Conservation (phyloP, 2,797 vertebrate species). For the Champsocephalus esox region DNA sequence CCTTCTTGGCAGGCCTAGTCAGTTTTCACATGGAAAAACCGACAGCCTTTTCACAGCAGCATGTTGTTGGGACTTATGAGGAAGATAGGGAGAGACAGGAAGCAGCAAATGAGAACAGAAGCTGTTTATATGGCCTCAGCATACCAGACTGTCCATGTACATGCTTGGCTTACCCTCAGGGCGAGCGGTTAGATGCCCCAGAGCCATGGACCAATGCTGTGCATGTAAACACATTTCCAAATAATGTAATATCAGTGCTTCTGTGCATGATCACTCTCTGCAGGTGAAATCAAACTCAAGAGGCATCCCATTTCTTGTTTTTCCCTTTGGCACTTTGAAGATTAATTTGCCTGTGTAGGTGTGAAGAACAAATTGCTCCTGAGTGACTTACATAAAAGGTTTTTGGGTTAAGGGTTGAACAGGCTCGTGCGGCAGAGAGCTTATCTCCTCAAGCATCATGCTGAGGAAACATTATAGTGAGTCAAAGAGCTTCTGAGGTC, state of each 20-base stretch:
- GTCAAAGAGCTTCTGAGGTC: slow-evolving; percentile 29
- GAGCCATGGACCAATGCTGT: slow-evolving; percentile 32
- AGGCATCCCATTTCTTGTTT: not conserved
- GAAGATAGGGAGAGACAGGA: slow-evolving; percentile 66
- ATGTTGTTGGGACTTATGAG: slow-evolving; percentile 50
- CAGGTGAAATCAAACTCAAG: slow-evolving; percentile 43
- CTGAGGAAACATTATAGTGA: slow-evolving; percentile 22
- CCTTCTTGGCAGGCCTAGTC: slow-evolving; percentile 45
- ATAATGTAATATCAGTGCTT: slow-evolving; percentile 19
- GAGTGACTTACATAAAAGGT: slow-evolving; percentile 8
- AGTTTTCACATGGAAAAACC: slow-evolving; percentile 72
- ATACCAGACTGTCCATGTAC: slow-evolving; percentile 66
- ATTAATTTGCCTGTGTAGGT: not conserved
- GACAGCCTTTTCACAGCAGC: slow-evolving; percentile 39
- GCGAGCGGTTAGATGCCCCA: slow-evolving; percentile 49
- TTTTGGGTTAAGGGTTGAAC: slow-evolving; percentile 23
- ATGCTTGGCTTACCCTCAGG: slow-evolving; percentile 51
- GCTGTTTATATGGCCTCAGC: slow-evolving; percentile 66
- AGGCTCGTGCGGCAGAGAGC: slow-evolving; percentile 10
- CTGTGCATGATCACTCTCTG: slow-evolving; percentile 8
- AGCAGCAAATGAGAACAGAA: slow-evolving; percentile 77
- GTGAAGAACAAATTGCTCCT: slow-evolving; percentile 9
- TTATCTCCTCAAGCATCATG: slow-evolving; percentile 24
- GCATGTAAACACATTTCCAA: slow-evolving; percentile 48
- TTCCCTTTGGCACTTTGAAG: not conserved